phyloP scores from a whole-genome alignment of 2,888 invertebrate species.

The Muscina levida region DNA sequence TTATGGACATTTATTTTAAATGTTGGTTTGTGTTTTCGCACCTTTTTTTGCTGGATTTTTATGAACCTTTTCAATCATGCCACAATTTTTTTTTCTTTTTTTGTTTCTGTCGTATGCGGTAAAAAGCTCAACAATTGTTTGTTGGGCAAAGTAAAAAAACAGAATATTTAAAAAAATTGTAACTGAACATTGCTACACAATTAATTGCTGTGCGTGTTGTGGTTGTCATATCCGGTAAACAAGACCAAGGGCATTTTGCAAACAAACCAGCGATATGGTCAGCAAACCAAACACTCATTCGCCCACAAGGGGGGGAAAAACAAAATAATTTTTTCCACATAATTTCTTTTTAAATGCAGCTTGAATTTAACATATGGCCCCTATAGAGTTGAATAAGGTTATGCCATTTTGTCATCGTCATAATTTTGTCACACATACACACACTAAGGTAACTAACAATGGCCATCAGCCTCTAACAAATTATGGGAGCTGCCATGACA shows the following conservation, averaged over 20 bases:
- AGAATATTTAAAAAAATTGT: not conserved
- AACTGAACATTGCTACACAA: constrained; percentile 12
- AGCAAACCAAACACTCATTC: not conserved
- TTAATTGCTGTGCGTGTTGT: constrained; percentile 43
- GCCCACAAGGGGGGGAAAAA: not conserved
- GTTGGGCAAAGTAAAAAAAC: no score
- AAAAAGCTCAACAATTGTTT: not conserved
- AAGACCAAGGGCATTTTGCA: not conserved
- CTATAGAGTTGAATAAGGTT: no score
- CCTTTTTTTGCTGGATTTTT: constrained; percentile 1
- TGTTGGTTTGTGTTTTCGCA: no score
- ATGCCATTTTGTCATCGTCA: no score
- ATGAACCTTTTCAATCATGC: not conserved
- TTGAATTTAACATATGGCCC: no score
- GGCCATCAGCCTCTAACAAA: no score
- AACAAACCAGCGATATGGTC: not conserved
- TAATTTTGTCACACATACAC: no score
- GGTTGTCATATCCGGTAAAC: constrained; percentile 27
- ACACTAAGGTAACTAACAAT: no score
- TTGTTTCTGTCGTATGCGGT: not conserved
- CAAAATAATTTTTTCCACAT: not conserved
- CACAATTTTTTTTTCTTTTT: no score
- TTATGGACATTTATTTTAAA: constrained; percentile 23
- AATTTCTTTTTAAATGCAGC: constrained; percentile 4
- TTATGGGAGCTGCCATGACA: no score